These are phyloP conservation scores for Tylochromis polylepis DNA, from an alignment of 2,113 vertebrate species.

Conservation along the genomic window DNA sequence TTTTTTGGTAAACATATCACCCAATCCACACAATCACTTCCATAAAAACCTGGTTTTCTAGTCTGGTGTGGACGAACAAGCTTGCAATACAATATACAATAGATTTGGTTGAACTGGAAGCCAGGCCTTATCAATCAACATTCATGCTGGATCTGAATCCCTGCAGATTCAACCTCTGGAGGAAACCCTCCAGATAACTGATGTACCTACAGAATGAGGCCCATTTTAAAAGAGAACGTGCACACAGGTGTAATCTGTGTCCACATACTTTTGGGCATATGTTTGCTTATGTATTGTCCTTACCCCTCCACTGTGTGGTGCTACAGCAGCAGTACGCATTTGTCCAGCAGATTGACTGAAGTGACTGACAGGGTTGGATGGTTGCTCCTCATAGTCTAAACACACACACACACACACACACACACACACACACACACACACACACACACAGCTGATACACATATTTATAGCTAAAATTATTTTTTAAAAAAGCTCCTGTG, in stretches of 20 bases:
- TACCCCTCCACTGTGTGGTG: slow-evolving; percentile 66
- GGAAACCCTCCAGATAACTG: not conserved
- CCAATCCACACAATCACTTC: rapidly evolving
- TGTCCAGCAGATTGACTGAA: slow-evolving; percentile 40
- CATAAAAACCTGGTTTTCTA: not conserved
- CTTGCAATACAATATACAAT: not conserved
- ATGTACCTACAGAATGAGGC: not conserved
- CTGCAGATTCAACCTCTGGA: not conserved
- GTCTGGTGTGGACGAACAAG: not conserved
- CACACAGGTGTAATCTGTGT: not conserved
- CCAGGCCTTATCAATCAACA: not conserved
- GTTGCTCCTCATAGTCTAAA: slow-evolving; percentile 30
- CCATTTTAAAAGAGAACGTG: not conserved
- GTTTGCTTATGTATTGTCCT: not conserved
- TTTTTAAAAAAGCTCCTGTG: not conserved
- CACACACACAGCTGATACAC: not conserved
- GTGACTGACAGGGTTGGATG: slow-evolving; percentile 3
- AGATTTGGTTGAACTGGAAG: not conserved
- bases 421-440: not conserved
- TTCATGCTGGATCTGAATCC: rapidly evolving
- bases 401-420: not conserved
- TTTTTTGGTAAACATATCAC: rapidly evolving
- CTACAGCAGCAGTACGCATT: slow-evolving; percentile 37
- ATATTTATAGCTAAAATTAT: not conserved
- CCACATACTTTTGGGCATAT: not conserved